phyloP scores from a whole-genome alignment of 2,113 vertebrate genomes.

The Malurus alboscapulatus region DNA sequence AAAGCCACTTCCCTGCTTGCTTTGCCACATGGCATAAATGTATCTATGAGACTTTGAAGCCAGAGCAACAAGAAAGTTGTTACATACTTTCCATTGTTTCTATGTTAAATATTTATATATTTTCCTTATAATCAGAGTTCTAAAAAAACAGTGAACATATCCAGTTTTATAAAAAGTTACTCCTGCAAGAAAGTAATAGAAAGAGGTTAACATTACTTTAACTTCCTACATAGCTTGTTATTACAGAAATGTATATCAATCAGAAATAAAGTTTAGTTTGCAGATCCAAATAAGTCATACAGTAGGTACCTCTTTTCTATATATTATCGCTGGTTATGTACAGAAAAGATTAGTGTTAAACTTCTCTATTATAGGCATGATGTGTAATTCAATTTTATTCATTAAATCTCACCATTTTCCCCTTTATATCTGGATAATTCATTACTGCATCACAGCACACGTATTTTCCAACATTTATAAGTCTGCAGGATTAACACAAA shows the following conservation, averaged over 20 bases:
- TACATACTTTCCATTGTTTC: neutral
- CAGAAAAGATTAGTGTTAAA: neutral
- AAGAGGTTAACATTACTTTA: neutral
- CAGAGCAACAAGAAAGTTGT: neutral
- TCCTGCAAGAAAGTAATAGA: neutral
- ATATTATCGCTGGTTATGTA: neutral
- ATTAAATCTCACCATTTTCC: neutral
- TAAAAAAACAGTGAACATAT: neutral
- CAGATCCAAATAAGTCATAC: neutral
- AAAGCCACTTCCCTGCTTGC: neutral
- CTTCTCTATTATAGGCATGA: neutral
- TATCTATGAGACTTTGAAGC: neutral
- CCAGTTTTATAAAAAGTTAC: neutral
- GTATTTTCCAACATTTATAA: neutral
- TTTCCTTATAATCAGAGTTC: neutral
- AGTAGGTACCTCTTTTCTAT: neutral
- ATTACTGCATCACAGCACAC: neutral
- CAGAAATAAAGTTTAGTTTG: neutral
- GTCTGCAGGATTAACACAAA: neutral
- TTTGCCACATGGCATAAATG: neutral
- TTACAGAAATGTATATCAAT: neutral
- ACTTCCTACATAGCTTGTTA: neutral
- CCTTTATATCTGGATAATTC: neutral
- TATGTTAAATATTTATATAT: neutral
- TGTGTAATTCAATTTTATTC: neutral